Base-by-base conservation (phyloP, 2,113 vertebrate species). In the Xiphophorus maculatus region DNA sequence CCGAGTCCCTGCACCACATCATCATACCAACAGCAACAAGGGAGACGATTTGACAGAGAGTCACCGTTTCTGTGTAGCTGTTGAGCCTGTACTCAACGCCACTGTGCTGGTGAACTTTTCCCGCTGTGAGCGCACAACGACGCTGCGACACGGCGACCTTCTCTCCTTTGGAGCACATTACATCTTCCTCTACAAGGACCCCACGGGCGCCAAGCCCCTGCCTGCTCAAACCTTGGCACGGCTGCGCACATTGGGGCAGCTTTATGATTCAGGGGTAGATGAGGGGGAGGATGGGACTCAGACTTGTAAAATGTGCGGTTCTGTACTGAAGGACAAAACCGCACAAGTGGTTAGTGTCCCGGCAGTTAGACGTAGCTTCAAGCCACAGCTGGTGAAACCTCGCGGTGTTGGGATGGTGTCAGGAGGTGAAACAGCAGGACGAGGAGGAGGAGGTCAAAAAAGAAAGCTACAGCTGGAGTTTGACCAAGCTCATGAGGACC, bases 111-210 rank as follows among this genome's bases (percentile, higher is more conserved):
- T 98, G 81, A 99, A 98, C 95, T 98, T 98, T 35, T 71, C 93
- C 0, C 94, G 94, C 70, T 96, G 95, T 75, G 94, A 96, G 60
- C 92, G 92, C 74, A 89, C 95, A 0, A 96, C 96, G 4, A 93
- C 89, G 7, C 95, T 99, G 69, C 93, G 89, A 1, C 97, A 98
- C 0, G 97, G 97, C 0, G 97, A 99, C 93, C 95, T 99, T 70
- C 95, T 99, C 17, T 97, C 97, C 5, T 95, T 99, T 0, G 97
- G 97, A 4, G 95, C 95, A 10, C 96, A 97, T 87, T 99, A 99
- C 91, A 93, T 99, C 91, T 96, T 99, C 71, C 94, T 99, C 76
- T 98, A 97, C 93, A 97, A 98, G 88, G 97, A 98, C 84, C 97
- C 97, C 0, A 87, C 89, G 0, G 95, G 95, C 35, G 94, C 96